Evolutionary conservation across 2,797 vertebrate genomes (phyloP), one percentile per base, ranked within the genome.

Genomic region (Pagetopsis macropterus): DNA sequence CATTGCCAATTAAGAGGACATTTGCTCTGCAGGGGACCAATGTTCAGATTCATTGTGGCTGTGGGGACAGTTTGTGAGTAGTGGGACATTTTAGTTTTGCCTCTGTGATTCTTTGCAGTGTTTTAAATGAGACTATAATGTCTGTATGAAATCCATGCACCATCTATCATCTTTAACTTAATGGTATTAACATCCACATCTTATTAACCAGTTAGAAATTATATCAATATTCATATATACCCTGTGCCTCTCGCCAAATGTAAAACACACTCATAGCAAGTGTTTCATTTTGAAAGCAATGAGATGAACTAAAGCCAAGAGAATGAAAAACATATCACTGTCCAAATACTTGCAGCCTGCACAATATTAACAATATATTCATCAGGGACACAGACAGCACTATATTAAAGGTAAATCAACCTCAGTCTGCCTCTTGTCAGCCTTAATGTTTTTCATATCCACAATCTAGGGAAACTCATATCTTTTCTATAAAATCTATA

Each of bases 281-380:
- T 88, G 79, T 78, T 89, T 85, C 41, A 70, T 79, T 78, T 86
- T 65, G 72, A 63, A 70, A 60, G n/a, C 60, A 74, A 12, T 11
- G 45, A 54, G 41, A 57, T 84, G 76, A 82, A 75, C 8, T 1
- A 21, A 1, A 79, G 66, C 78, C 83, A 78, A 55, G 69, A 55
- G 61, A 55, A 68, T 70, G 19, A 71, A 70, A 64, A 67, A 65
- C 56, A 65, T 40, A 78, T 75, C 52, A 72, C 33, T 37, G 58
- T 49, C 21, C 50, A 63, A 51, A 85, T 61, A 63, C 49, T 72
- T 64, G 40, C 51, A 84, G 70, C 45, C 75, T 57, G 37, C 60
- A 57, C 27, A 31, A 37, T 17, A 56, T 16, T 9, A 9, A 70
- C 44, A 40, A 65, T 37, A 72, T 76, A 64, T 80, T 78, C 61